Evolutionary conservation across 2,113 vertebrate species (phyloP).

Genomic region (Symphodus melops): DNA sequence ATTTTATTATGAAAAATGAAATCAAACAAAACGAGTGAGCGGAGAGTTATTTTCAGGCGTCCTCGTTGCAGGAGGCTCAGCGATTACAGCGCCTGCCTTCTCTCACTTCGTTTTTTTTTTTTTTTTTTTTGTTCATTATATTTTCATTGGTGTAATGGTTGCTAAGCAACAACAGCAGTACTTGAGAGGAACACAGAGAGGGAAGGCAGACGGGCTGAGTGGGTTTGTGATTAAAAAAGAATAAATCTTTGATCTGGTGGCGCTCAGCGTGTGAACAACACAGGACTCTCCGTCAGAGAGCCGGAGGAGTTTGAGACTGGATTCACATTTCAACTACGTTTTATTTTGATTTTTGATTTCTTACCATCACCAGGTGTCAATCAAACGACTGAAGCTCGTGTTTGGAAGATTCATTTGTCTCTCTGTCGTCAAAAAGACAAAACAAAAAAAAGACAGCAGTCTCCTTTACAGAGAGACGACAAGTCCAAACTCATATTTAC

Average conservation of each 20-base stretch:
- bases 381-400: too few relatives aligned
- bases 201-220: slow-evolving; percentile 35
- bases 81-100: slow-evolving; percentile 48
- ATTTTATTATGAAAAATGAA: neutral
- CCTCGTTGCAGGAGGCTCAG: slow-evolving; percentile 36
- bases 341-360: too few relatives aligned
- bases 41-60: slow-evolving; percentile 5
- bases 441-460: too few relatives aligned
- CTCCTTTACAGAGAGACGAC: too few relatives aligned
- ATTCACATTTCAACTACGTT: neutral
- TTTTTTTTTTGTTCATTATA: slow-evolving; percentile 58
- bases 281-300: slow-evolving; percentile 2
- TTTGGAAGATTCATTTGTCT: too few relatives aligned
- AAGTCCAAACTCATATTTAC: too few relatives aligned
- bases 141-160: slow-evolving; percentile 61
- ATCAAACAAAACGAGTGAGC: neutral
- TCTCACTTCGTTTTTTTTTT: too few relatives aligned
- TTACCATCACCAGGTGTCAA: too few relatives aligned
- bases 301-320: slow-evolving; percentile 11
- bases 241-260: slow-evolving; percentile 49
- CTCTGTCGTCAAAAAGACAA: too few relatives aligned
- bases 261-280: slow-evolving; percentile 30
- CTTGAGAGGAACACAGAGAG: slow-evolving; percentile 36
- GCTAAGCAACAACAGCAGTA: slow-evolving; percentile 66
- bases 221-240: slow-evolving; percentile 54